These are phyloP conservation scores for Hepsetus odoe DNA, from an alignment of 2,113 vertebrate genomes.

Conservation along the genomic window DNA sequence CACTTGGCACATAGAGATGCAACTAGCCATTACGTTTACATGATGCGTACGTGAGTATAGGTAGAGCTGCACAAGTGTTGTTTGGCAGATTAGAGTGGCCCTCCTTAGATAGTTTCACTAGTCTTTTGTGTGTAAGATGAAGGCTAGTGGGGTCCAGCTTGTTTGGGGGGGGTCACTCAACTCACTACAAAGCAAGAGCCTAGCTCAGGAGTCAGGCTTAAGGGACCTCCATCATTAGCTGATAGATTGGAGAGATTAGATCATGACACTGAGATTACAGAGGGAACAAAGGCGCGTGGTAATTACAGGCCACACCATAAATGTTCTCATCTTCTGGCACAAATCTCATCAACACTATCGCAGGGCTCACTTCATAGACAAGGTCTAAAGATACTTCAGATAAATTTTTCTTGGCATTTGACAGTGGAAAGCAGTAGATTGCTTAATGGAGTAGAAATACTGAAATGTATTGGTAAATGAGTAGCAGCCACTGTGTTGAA, in stretches of 20 bases:
- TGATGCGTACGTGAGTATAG: not conserved
- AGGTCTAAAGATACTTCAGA: too few relatives aligned
- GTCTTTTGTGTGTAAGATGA: constrained; percentile 81
- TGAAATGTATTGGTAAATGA: not conserved
- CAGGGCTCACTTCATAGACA: constrained; percentile 14
- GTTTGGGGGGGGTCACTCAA: constrained; percentile 78
- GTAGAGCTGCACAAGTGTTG: not conserved
- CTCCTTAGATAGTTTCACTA: constrained; percentile 79
- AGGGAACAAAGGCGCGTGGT: constrained; percentile 81
- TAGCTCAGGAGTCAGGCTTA: constrained; percentile 86
- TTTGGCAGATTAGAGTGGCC: constrained; percentile 8
- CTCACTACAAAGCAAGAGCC: constrained; percentile 85
- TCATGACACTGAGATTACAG: constrained; percentile 83
- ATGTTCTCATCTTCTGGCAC: constrained; percentile 42
- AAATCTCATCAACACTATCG: constrained; percentile 26
- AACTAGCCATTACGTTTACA: not conserved
- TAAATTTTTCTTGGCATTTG: too few relatives aligned
- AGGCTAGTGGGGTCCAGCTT: constrained; percentile 78
- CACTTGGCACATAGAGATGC: not conserved
- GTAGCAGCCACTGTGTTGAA: not conserved
- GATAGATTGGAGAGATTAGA: constrained; percentile 87
- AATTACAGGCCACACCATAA: constrained; percentile 86
- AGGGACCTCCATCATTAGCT: constrained; percentile 88
- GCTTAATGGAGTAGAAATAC: not conserved
- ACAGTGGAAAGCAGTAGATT: too few relatives aligned